These are phyloP conservation scores for Trimorus sp. DNA, from an alignment of 2,888 invertebrate genomes.

Conservation along the genomic window DNA sequence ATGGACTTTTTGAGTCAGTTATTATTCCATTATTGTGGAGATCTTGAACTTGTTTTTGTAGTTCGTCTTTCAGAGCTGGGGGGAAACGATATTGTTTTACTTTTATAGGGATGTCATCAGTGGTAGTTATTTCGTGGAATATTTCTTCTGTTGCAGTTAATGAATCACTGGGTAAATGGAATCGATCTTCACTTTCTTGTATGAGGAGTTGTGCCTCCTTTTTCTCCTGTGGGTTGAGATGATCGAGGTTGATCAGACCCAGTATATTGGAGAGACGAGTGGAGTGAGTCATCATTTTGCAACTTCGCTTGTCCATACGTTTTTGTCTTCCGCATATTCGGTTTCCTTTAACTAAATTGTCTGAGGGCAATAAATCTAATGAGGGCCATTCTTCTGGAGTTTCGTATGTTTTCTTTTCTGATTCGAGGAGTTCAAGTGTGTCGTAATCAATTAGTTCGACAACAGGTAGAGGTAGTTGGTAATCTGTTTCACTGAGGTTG, in stretches of 20 bases:
- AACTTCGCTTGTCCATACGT: no score
- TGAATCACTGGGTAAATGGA: neutral
- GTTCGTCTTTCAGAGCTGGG: neutral
- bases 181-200: neutral
- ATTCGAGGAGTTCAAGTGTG: no score
- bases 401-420: no score
- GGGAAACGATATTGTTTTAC: conserved; percentile 4
- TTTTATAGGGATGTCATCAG: neutral
- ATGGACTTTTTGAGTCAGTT: neutral
- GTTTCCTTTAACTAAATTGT: no score
- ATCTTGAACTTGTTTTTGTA: neutral
- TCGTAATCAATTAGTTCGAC: no score
- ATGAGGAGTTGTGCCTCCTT: neutral
- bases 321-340: no score
- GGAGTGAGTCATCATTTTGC: no score
- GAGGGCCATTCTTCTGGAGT: no score
- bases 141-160: neutral
- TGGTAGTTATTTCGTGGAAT: neutral
- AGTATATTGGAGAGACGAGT: neutral
- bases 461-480: no score
- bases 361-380: no score
- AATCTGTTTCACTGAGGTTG: no score
- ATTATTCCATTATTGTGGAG: neutral
- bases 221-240: neutral
- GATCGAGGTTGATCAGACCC: neutral